Evolutionary conservation across 2,797 vertebrate species (phyloP).

Genomic region (Sebastiscus albofasciatus): DNA sequence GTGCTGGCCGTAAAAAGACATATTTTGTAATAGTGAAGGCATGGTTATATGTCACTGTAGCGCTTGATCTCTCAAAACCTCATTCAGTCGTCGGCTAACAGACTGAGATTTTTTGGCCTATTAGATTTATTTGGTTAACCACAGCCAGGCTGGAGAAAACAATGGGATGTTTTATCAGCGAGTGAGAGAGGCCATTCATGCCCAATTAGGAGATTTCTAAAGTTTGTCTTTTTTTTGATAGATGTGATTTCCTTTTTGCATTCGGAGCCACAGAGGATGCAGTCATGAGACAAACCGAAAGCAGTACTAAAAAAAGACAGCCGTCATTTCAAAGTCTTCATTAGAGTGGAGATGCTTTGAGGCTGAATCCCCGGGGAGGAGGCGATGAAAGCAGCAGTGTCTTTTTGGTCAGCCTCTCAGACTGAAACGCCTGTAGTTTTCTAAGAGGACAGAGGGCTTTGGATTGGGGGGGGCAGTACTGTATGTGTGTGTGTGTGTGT

Average conservation of each 20-base stretch:
- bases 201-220: conserved; percentile 66
- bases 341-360: conserved; percentile 57
- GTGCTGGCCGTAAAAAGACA: neutral
- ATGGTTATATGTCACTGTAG: neutral
- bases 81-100: neutral
- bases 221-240: conserved; percentile 61
- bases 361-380: conserved; percentile 48
- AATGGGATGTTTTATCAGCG: conserved; percentile 64
- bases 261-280: conserved; percentile 33
- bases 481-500: conserved; percentile 1
- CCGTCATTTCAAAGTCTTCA: conserved; percentile 51
- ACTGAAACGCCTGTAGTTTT: conserved; percentile 55
- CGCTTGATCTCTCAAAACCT: conserved; percentile 7
- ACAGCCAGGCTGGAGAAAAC: conserved; percentile 49
- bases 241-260: conserved; percentile 48
- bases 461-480: neutral
- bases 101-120: conserved; percentile 27
- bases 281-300: conserved; percentile 44
- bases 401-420: conserved; percentile 50
- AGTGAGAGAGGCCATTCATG: conserved; percentile 44
- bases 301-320: conserved; percentile 1
- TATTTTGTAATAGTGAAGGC: neutral
- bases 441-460: conserved; percentile 39
- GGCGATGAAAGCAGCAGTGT: conserved; percentile 63
- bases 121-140: conserved; percentile 61